phyloP scores from a whole-genome alignment of 2,888 invertebrate genomes.

The Tiphia femorata region DNA sequence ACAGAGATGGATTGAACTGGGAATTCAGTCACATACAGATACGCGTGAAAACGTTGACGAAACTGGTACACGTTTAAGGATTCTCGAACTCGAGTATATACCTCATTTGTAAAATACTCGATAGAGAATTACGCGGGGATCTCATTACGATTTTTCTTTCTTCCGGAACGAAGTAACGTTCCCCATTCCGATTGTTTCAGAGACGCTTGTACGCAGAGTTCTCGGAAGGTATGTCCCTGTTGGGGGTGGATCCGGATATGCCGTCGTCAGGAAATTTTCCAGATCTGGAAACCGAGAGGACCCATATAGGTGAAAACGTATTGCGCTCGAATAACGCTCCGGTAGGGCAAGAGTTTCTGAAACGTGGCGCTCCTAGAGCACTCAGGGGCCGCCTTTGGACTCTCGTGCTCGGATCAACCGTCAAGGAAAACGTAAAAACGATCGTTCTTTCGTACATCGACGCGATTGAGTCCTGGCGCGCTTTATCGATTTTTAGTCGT shows the following conservation, averaged over 20 bases:
- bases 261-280: conserved; percentile 72
- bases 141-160: too few relatives aligned
- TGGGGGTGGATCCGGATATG: conserved; percentile 78
- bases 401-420: conserved; percentile 85
- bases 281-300: conserved; percentile 78
- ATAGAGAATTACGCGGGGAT: too few relatives aligned
- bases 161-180: too few relatives aligned
- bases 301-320: conserved; percentile 82
- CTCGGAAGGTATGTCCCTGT: conserved; percentile 81
- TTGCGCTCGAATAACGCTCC: conserved; percentile 86
- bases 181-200: too few relatives aligned
- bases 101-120: too few relatives aligned
- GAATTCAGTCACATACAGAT: conserved; percentile 89
- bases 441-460: too few relatives aligned
- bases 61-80: conserved; percentile 75
- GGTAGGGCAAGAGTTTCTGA: conserved; percentile 89
- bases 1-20: conserved; percentile 82
- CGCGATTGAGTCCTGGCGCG: too few relatives aligned
- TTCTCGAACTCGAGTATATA: neutral
- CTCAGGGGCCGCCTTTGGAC: conserved; percentile 89
- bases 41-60: conserved; percentile 85
- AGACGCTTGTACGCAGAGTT: conserved; percentile 80
- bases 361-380: conserved; percentile 86
- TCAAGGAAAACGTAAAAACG: conserved; percentile 76
- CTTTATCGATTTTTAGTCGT: too few relatives aligned